These are phyloP conservation scores for Cyrtodaria siliqua DNA, from an alignment of 2,888 invertebrate species.

Conservation along the genomic window DNA sequence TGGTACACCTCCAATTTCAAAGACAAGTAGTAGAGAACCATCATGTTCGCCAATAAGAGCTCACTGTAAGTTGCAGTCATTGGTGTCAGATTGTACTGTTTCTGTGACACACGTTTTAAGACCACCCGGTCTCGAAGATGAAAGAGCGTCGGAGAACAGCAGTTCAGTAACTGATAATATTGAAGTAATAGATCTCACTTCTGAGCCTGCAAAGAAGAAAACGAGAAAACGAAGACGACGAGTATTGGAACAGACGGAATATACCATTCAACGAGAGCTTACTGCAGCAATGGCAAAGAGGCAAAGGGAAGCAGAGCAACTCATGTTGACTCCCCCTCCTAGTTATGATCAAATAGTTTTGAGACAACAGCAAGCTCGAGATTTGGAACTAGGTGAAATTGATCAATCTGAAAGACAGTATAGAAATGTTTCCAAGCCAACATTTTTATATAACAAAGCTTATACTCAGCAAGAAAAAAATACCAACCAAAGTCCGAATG, in stretches of 20 bases:
- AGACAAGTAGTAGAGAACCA: background rate
- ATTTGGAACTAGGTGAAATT: no score
- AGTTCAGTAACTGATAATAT: background rate
- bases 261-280: conserved; percentile 61
- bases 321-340: no score
- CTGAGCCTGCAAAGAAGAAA: conserved; percentile 5
- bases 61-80: conserved; percentile 29
- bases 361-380: no score
- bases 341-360: no score
- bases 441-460: no score
- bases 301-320: conserved; percentile 14
- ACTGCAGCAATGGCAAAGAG: conserved; percentile 62
- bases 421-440: no score
- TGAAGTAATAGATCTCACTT: conserved; percentile 45
- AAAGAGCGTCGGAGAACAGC: background rate
- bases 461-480: no score
- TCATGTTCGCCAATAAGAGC: conserved; percentile 19
- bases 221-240: background rate
- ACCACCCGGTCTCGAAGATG: background rate
- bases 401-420: no score
- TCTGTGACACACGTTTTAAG: background rate
- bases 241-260: conserved; percentile 35
- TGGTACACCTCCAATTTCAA: background rate
- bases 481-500: no score
- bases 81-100: background rate